Percentiles rank a stretch among this genome's conserved stretches.
Conservation (phyloP, 2,888 invertebrate species). For the Archaeoteleia sp. region DNA sequence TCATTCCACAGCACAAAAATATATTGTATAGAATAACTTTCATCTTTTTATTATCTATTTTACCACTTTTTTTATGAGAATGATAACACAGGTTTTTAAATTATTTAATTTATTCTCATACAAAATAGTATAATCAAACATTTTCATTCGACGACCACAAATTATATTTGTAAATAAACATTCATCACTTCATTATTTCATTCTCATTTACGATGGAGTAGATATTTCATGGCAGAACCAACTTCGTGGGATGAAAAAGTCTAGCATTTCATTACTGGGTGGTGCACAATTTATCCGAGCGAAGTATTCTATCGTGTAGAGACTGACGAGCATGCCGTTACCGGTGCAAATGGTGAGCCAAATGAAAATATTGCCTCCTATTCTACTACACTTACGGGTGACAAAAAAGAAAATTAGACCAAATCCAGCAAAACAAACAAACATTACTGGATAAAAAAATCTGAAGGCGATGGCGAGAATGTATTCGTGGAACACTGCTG, state of each 20-base stretch:
- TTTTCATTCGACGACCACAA: too few relatives aligned
- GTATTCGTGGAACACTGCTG: constrained; percentile 92
- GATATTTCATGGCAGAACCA: constrained; percentile 72
- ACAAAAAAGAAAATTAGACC: constrained; percentile 79
- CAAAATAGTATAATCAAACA: too few relatives aligned
- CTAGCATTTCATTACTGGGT: constrained; percentile 70
- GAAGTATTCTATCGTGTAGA: constrained; percentile 91
- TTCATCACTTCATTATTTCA: neutral
- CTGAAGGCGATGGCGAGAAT: constrained; percentile 86
- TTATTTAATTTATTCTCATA: too few relatives aligned
- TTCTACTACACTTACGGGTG: constrained; percentile 75
- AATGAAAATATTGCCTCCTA: constrained; percentile 86
- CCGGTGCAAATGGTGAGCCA: constrained; percentile 89
- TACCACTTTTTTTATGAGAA: too few relatives aligned
- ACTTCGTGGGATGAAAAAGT: constrained; percentile 77
- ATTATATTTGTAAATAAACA: neutral
- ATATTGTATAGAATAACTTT: too few relatives aligned
- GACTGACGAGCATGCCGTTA: constrained; percentile 83
- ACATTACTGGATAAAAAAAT: constrained; percentile 90
- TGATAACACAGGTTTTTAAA: too few relatives aligned
- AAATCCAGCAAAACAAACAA: constrained; percentile 79
- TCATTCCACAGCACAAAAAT: too few relatives aligned
- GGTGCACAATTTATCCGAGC: constrained; percentile 85
- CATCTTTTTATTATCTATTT: too few relatives aligned
- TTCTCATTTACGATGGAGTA: neutral